Conservation (phyloP, 1,140 invertebrate genomes). For the Hermetia illucens region DNA sequence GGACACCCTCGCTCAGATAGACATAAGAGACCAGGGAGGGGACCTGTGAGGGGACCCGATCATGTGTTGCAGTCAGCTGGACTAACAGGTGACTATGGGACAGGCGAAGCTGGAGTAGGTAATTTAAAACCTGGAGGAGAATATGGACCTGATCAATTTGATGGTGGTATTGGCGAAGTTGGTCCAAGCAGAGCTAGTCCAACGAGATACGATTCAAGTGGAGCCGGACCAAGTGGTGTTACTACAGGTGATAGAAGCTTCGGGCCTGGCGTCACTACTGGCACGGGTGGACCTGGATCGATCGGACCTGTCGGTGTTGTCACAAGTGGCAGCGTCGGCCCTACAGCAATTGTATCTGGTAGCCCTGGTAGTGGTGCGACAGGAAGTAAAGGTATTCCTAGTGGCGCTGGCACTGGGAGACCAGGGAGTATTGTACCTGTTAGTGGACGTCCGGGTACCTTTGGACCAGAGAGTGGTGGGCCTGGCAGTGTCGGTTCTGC, state of each 20-base stretch:
- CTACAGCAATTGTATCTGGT: neutral
- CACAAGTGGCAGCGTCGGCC: neutral
- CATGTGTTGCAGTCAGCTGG: too few relatives aligned
- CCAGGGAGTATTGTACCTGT: neutral
- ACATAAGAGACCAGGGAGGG: too few relatives aligned
- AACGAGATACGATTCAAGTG: constrained; percentile 19
- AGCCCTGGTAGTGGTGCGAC: neutral
- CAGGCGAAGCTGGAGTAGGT: too few relatives aligned
- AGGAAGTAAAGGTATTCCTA: neutral
- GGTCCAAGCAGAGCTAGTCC: constrained; percentile 24
- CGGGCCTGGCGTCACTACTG: too few relatives aligned
- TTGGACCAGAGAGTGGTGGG: neutral
- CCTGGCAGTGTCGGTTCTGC: constrained; percentile 2
- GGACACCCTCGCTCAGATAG: too few relatives aligned
- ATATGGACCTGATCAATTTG: too few relatives aligned
- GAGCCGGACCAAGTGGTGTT: neutral
- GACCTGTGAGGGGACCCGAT: too few relatives aligned
- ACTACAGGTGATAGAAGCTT: too few relatives aligned
- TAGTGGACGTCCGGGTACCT: neutral
- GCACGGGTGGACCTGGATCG: neutral
- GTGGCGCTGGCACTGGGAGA: neutral
- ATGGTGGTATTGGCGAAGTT: too few relatives aligned
- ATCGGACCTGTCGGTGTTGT: neutral
- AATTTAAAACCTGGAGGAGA: too few relatives aligned
- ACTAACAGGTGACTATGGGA: too few relatives aligned